Conservation (phyloP, 2,797 vertebrate species). For the Myioborus melanocephalus region DNA sequence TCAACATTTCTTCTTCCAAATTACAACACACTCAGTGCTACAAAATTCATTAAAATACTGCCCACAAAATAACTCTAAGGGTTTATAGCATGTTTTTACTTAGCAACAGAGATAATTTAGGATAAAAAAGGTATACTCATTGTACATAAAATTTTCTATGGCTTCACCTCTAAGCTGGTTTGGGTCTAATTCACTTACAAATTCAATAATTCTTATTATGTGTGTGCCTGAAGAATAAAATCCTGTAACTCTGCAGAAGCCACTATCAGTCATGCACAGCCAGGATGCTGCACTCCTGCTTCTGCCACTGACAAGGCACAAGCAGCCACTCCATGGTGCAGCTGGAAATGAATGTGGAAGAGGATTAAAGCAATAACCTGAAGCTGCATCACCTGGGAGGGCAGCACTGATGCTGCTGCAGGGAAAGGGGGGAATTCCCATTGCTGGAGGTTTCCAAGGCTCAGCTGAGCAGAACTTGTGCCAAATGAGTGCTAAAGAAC, state of each 20-base stretch:
- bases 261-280: not conserved
- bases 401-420: not conserved
- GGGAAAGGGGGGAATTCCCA: not conserved
- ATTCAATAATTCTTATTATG: not conserved
- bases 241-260: not conserved
- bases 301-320: not conserved
- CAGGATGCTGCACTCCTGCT: not conserved
- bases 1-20: not conserved
- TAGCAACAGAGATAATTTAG: not conserved
- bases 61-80: not conserved
- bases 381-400: not conserved
- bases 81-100: not conserved
- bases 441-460: not conserved
- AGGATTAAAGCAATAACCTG: fast-evolving
- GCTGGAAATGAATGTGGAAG: not conserved
- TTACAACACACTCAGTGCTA: not conserved
- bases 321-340: not conserved
- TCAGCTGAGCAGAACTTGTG: not conserved
- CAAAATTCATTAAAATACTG: not conserved
- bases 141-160: not conserved
- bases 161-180: not conserved
- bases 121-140: not conserved
- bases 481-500: not conserved
- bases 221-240: not conserved
- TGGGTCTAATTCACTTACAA: not conserved